phyloP scores from a whole-genome alignment of 2,113 vertebrate genomes.

The Prionailurus viverrinus region DNA sequence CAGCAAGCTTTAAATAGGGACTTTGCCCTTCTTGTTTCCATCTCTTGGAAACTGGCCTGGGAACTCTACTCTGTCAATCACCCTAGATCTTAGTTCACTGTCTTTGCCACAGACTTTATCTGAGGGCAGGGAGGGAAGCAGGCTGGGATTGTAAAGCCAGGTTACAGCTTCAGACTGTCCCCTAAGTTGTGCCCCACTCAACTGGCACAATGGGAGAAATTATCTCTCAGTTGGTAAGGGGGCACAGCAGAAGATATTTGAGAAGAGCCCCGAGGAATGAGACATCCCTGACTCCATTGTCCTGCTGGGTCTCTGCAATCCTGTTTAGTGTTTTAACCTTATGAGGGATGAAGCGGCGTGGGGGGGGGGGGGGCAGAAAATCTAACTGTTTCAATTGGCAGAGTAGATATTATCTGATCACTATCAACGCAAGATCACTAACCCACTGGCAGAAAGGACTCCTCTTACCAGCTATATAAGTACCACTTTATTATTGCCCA shows the following conservation, averaged over 20 bases:
- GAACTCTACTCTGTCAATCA: not conserved
- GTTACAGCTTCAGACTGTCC: not conserved
- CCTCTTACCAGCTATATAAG: not conserved
- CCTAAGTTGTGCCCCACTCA: not conserved
- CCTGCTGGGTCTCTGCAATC: not conserved
- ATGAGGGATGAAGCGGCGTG: not conserved
- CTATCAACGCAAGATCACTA: not conserved
- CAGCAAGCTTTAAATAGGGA: slow-evolving; percentile 37
- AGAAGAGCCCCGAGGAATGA: not conserved
- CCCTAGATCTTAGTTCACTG: not conserved
- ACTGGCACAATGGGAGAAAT: not conserved
- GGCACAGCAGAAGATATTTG: not conserved
- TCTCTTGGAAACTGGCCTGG: slow-evolving; percentile 52
- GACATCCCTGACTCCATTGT: not conserved
- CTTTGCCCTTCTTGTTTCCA: slow-evolving; percentile 39
- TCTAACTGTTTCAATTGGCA: not conserved
- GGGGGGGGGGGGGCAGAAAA: not conserved
- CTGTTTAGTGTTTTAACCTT: not conserved
- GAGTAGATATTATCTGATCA: slow-evolving; percentile 12
- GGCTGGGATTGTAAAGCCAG: not conserved
- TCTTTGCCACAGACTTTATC: not conserved
- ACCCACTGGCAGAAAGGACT: not conserved
- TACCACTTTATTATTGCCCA: not conserved
- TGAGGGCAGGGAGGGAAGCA: not conserved
- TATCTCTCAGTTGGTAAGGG: not conserved